Conservation (phyloP, 2,888 invertebrate species). For the Copidosoma aretas region DNA sequence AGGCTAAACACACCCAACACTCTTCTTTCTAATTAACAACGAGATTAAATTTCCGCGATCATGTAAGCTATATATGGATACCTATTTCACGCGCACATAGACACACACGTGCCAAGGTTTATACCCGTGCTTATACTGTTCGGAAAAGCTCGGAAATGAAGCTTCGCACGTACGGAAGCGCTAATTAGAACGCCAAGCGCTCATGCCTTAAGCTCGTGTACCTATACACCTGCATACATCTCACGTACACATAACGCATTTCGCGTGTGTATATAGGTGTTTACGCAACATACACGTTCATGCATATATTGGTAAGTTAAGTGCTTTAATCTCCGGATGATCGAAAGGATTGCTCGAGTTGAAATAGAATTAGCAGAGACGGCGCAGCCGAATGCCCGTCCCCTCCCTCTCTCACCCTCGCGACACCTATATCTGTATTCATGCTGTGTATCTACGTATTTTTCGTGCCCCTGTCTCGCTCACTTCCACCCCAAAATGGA, state of each 20-base stretch:
- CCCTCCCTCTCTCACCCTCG: no score
- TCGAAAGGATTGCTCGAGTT: conserved; percentile 18
- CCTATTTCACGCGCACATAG: no score
- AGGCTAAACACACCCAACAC: no score
- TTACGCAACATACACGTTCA: conserved; percentile 1
- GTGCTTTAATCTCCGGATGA: conserved; percentile 32
- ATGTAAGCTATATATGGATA: no score
- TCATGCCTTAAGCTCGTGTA: background rate
- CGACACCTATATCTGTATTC: no score
- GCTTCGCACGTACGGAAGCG: background rate
- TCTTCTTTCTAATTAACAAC: no score
- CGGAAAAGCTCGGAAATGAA: background rate
- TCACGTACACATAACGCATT: background rate
- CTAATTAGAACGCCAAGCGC: background rate
- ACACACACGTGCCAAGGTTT: no score
- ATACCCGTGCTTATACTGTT: no score
- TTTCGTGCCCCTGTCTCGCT: no score
- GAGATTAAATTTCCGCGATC: no score
- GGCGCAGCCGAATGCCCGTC: no score
- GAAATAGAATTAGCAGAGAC: background rate
- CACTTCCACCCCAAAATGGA: background rate
- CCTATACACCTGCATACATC: background rate
- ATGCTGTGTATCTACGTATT: no score
- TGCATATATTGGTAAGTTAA: conserved; percentile 19
- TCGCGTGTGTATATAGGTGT: background rate